Percentiles rank a stretch among this genome's conserved stretches.
Evolutionary conservation across 2,888 invertebrate species (phyloP).

Genomic region (Agrypnus murinus): DNA sequence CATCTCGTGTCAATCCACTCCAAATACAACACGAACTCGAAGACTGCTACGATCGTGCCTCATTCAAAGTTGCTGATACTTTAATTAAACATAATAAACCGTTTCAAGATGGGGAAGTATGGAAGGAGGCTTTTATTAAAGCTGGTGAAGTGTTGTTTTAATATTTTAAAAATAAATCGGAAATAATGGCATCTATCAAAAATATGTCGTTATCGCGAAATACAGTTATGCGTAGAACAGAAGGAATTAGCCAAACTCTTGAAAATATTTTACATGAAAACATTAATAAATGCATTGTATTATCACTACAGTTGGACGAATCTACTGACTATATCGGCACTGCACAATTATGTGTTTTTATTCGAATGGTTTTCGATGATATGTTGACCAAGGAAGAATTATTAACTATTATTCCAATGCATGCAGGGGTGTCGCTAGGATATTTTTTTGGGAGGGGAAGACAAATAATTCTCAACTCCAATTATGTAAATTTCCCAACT

Average conservation of each 20-base stretch:
- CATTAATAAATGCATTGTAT: constrained; percentile 52
- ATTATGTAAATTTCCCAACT: too few relatives aligned
- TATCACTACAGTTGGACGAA: constrained; percentile 53
- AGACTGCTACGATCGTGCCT: constrained; percentile 47
- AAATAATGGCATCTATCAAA: constrained; percentile 59
- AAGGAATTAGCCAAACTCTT: constrained; percentile 39
- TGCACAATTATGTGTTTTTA: constrained; percentile 49
- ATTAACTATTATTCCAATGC: constrained; percentile 49
- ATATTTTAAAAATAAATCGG: constrained; percentile 55
- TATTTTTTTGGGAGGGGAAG: too few relatives aligned
- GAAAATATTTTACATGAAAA: constrained; percentile 38
- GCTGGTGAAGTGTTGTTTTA: constrained; percentile 52
- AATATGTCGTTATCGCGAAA: constrained; percentile 56
- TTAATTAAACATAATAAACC: constrained; percentile 57
- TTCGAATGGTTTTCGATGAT: constrained; percentile 51
- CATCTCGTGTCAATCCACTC: too few relatives aligned
- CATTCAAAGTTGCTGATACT: constrained; percentile 45
- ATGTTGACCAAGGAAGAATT: constrained; percentile 54
- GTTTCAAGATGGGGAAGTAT: constrained; percentile 57
- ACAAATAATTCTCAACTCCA: too few relatives aligned
- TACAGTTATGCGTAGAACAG: constrained; percentile 55
- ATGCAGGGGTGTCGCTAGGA: too few relatives aligned
- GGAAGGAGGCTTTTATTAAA: constrained; percentile 56
- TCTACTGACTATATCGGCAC: constrained; percentile 50
- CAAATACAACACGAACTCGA: not conserved